Base-by-base conservation (phyloP, 2,797 vertebrate species). In the Sebastes itinus region DNA sequence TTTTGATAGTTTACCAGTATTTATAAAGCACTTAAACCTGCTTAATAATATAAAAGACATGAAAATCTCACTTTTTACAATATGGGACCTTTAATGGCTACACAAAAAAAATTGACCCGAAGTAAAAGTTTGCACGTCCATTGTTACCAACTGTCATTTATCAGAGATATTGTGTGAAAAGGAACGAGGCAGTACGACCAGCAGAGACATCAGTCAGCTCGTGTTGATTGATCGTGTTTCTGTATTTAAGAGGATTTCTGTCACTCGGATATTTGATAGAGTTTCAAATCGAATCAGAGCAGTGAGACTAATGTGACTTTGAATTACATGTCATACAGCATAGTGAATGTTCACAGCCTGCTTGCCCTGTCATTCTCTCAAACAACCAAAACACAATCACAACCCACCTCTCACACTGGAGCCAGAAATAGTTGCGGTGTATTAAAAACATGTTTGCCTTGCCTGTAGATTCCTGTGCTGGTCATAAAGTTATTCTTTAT, bases 261-360 rank as follows among this genome's bases (percentile, higher is more conserved):
- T 81, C 84, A 81, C 32, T 52, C 7, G 25, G 77, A 82, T 74
- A 30, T 84, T 83, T 81, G 77, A 80, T 78, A 69, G 75, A 81
- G 78, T 89, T 84, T 87, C 81, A 79, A 76, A 84, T 88, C 6
- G 65, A 87, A 88, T 74, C 63, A 61, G 25, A 81, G 58, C 78
- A 64, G 32, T 14, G 49, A 78, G 27, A 52, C 68, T 80, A 82
- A 84, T 75, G 70, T 10, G 83, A 82, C 62, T 86, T 75, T 82
- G 75, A 75, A 82, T 84, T 65, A 82, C 78, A 75, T 81, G 83
- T 88, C 75, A 73, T 27, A 72, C 52, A 25, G 75, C 74, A 77
- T 72, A 5, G 80, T 86, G 80, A 65, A 67, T 85, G 81, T 69
- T 86, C 64, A 27, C 56, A n/a, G 78, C 23, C 61, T 70, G 78